Base-by-base conservation (phyloP, 2,888 invertebrate genomes). In the Chrysomela aeneicollis region DNA sequence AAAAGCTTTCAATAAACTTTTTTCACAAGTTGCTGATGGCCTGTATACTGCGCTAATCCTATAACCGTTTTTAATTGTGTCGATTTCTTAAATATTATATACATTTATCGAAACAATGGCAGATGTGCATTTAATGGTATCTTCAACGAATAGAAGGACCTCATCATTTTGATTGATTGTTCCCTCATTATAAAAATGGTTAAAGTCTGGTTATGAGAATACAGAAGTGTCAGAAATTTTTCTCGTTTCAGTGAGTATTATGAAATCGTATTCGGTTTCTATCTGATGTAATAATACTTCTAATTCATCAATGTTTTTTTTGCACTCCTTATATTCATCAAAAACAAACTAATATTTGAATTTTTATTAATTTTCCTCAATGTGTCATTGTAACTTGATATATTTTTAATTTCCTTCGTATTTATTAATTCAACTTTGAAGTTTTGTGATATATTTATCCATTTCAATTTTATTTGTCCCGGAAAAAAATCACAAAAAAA, bases 51-150 rank as follows among this genome's bases (percentile, higher is more conserved):
- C n/a, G 17, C 49, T 49, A n/a, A n/a, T n/a, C n/a, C 49, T 15
- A 17, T 17, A 49, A 17, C 3, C 9, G 2, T 49, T 49, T 18
- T 17, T 49, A 9, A 17, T 49, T 49, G 9, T 17, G 17, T 49
- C 49, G 49, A 49, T 49, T 49, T 49, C 49, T 49, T 6, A 49
- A 49, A 49, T 49, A 49, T 49, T 49, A 17, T 9, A 49, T 49
- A 3, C 49, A 15, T 49, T 17, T 17, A 49, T 49, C 18, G 49
- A 49, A 15, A 49, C 49, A 49, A 49, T 17, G 10, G 49, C 49
- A 49, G 49, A 17, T 49, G 15, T 49, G 49, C 49, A 49, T 49
- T 49, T 9, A 17, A 49, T 49, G 49, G 49, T 49, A 49, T 49
- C 18, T 49, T 49, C 17, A 49, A 49, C 49, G 17, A 49, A 49